Evolutionary conservation across 2,797 vertebrate species (phyloP).

Genomic region (Scarus forsteni): DNA sequence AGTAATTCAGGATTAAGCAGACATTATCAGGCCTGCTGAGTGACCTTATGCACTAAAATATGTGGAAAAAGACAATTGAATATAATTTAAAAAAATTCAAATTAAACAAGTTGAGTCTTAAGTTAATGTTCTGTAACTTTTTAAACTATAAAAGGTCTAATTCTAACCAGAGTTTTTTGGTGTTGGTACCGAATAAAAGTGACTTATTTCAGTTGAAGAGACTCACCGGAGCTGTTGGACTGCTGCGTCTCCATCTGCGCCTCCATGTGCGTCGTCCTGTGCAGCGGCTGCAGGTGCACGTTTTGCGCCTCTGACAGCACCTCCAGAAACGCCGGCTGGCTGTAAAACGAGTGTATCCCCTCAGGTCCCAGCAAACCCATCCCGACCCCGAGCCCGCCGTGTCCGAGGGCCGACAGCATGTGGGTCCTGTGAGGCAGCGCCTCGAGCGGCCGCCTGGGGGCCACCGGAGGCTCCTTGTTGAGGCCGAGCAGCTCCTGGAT

Average conservation of each 20-base stretch:
- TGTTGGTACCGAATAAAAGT: too few relatives aligned
- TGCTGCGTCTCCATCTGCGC: slow-evolving; percentile 86
- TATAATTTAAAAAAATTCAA: too few relatives aligned
- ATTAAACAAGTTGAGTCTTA: too few relatives aligned
- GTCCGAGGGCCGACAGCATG: slow-evolving; percentile 91
- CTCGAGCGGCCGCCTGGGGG: slow-evolving; percentile 89
- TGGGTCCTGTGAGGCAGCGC: slow-evolving; percentile 89
- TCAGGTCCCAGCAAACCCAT: slow-evolving; percentile 92
- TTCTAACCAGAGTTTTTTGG: too few relatives aligned
- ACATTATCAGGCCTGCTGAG: neutral
- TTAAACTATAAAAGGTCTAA: too few relatives aligned
- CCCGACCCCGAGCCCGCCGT: slow-evolving; percentile 88
- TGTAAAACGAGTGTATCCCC: slow-evolving; percentile 93
- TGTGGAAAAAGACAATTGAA: too few relatives aligned
- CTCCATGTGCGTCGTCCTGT: slow-evolving; percentile 85
- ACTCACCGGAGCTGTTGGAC: slow-evolving; percentile 93
- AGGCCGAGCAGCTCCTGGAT: slow-evolving; percentile 98
- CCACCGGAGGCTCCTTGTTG: slow-evolving; percentile 92
- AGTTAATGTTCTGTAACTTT: too few relatives aligned
- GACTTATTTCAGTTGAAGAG: too few relatives aligned
- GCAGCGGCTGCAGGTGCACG: slow-evolving; percentile 91
- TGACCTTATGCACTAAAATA: too few relatives aligned
- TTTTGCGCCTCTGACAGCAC: slow-evolving; percentile 93
- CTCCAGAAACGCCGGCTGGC: slow-evolving; percentile 94
- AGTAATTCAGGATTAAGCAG: too few relatives aligned